phyloP scores from a whole-genome alignment of 2,888 invertebrate genomes.

The Callinectes sapidus region DNA sequence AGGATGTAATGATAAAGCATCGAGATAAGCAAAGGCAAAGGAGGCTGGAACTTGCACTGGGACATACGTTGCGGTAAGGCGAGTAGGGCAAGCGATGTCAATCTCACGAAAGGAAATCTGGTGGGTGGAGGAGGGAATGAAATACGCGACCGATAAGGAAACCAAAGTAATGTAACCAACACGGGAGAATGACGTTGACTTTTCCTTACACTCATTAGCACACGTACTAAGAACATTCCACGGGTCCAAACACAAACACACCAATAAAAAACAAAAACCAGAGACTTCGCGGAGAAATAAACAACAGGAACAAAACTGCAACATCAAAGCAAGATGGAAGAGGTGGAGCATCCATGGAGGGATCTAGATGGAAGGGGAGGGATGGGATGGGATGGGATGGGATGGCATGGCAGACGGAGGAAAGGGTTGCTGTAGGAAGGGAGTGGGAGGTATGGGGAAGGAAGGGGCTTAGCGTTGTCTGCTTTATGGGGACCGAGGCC shows the following conservation, averaged over 20 bases:
- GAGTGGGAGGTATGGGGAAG: slow-evolving; percentile 12
- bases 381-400: not conserved
- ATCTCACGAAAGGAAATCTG: not conserved
- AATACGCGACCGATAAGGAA: not conserved
- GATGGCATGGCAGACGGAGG: not conserved
- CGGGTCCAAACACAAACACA: not conserved
- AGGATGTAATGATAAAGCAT: not conserved
- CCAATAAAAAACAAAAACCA: not conserved
- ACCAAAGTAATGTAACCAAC: not conserved
- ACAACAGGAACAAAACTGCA: not conserved
- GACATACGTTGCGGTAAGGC: not conserved
- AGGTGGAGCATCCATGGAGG: not conserved
- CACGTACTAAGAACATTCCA: not conserved
- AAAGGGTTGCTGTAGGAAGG: not conserved
- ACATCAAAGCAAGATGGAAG: not conserved
- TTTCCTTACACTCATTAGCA: not conserved
- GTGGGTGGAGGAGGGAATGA: not conserved
- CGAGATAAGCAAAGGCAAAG: not conserved
- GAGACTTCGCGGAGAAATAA: not conserved
- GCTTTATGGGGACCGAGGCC: slow-evolving; percentile 34
- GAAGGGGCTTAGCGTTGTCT: slow-evolving; percentile 21
- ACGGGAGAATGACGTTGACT: not conserved
- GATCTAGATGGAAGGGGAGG: not conserved
- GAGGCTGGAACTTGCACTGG: not conserved
- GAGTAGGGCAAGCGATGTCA: not conserved